Conservation (phyloP, 2,113 vertebrate species). For the Xiphorhynchus elegans region DNA sequence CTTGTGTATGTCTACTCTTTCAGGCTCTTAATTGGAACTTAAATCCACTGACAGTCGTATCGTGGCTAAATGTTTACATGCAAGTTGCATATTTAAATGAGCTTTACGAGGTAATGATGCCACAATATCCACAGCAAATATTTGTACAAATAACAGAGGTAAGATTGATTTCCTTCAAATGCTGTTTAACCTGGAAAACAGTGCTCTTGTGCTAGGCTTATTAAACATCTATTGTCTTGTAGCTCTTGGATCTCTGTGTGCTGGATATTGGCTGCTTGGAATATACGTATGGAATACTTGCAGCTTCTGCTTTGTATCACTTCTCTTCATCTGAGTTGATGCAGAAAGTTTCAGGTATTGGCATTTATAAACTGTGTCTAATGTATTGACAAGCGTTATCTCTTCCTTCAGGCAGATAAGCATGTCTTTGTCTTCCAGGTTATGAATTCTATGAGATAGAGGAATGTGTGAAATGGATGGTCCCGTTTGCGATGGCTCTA, state of each 20-base stretch:
- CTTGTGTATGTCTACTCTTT: background rate
- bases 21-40: constrained; percentile 95
- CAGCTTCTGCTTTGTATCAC: constrained; percentile 94
- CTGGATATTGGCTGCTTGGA: constrained; percentile 89
- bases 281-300: constrained; percentile 87
- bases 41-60: constrained; percentile 90
- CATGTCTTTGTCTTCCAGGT: constrained; percentile 68
- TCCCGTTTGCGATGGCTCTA: constrained; percentile 90
- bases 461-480: constrained; percentile 92
- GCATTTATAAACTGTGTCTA: background rate
- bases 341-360: constrained; percentile 90
- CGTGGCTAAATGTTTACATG: constrained; percentile 98
- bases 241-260: constrained; percentile 94
- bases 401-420: background rate
- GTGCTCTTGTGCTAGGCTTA: background rate
- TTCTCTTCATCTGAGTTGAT: constrained; percentile 92
- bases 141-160: constrained; percentile 95
- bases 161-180: background rate
- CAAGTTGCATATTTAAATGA: constrained; percentile 91
- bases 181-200: background rate
- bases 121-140: constrained; percentile 88
- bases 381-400: background rate
- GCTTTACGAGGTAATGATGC: constrained; percentile 80
- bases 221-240: background rate
- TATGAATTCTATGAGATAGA: constrained; percentile 88